phyloP scores from a whole-genome alignment of 2,113 vertebrate species.

The Phycodurus eques region DNA sequence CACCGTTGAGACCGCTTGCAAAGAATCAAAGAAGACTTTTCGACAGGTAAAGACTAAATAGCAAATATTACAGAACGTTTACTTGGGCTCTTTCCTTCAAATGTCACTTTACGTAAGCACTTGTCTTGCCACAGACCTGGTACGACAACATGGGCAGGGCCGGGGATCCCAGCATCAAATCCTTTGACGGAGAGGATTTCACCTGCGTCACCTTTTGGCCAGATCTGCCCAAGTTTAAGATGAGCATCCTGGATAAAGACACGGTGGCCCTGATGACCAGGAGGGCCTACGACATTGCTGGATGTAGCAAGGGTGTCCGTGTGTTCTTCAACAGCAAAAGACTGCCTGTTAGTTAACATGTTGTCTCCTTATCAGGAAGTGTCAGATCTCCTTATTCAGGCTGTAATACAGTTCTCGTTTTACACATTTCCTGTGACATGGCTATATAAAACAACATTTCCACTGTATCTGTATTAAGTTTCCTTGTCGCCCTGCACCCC shows the following conservation, averaged over 20 bases:
- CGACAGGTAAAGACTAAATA: conserved; percentile 79
- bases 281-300: conserved; percentile 93
- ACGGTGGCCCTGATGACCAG: conserved; percentile 93
- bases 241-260: conserved; percentile 88
- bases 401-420: background rate
- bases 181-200: conserved; percentile 87
- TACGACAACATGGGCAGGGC: conserved; percentile 89
- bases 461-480: background rate
- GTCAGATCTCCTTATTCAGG: too few relatives aligned
- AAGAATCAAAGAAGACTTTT: conserved; percentile 85
- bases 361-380: background rate
- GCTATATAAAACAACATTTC: background rate
- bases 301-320: conserved; percentile 83
- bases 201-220: conserved; percentile 94
- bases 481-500: background rate
- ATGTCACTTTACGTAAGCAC: background rate
- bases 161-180: conserved; percentile 79
- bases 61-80: background rate
- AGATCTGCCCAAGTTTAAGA: conserved; percentile 95
- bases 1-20: conserved; percentile 94
- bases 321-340: conserved; percentile 90
- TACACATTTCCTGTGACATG: background rate
- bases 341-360: conserved; percentile 80
- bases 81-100: background rate
- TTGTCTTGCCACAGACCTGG: conserved; percentile 80